These are phyloP conservation scores for Hypsopygia costalis DNA, from an alignment of 2,888 invertebrate genomes.

Conservation along the genomic window DNA sequence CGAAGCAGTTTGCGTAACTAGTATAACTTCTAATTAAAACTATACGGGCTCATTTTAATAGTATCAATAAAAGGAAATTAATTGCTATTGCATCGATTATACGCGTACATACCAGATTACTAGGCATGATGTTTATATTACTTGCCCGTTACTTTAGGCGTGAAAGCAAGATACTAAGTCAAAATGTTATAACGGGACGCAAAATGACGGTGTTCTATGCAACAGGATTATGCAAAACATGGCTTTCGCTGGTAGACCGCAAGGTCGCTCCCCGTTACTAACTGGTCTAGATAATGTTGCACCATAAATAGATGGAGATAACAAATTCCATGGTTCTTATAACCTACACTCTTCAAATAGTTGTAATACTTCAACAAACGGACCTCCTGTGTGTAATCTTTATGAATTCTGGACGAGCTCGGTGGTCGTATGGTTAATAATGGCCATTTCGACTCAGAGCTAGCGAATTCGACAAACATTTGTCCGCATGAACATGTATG, in stretches of 20 bases:
- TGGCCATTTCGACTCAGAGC: no score
- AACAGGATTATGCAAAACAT: slow-evolving; percentile 37
- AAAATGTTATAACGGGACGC: slow-evolving; percentile 24
- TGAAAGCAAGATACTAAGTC: slow-evolving; percentile 24
- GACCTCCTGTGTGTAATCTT: no score
- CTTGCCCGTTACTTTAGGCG: slow-evolving; percentile 26
- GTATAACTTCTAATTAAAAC: no score
- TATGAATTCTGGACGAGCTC: no score
- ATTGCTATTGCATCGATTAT: no score
- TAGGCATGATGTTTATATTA: background rate
- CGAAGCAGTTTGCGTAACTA: no score
- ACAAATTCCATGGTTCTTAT: slow-evolving; percentile 1
- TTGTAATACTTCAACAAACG: no score
- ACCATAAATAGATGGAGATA: slow-evolving; percentile 6
- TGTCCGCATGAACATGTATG: no score
- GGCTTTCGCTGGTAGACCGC: slow-evolving; percentile 27
- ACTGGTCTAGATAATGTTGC: background rate
- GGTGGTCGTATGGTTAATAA: no score
- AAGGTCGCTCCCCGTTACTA: slow-evolving; percentile 30
- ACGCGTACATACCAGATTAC: background rate
- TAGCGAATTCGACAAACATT: no score
- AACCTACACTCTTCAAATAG: slow-evolving; percentile 1
- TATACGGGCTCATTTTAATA: background rate
- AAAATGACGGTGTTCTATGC: slow-evolving; percentile 26
- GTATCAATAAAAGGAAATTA: background rate